Evolutionary conservation across 2,797 vertebrate species (phyloP).

Genomic region (Arrhamphus sclerolepis): DNA sequence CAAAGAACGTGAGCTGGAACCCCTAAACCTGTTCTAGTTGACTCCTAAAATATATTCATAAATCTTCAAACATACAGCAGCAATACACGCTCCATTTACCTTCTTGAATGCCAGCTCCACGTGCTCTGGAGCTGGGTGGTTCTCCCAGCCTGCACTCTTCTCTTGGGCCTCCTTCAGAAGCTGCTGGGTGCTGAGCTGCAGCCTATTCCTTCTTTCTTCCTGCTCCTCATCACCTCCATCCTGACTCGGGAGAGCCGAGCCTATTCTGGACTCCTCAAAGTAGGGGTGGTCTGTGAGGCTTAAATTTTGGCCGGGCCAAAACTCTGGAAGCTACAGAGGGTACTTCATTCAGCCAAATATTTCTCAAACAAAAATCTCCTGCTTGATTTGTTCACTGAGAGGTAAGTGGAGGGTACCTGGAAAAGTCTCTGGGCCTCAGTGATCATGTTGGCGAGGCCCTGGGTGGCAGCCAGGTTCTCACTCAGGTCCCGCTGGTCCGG

Average conservation of each 20-base stretch:
- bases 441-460: conserved; percentile 89
- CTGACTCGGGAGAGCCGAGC: conserved; percentile 4
- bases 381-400: too few species aligned
- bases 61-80: too few species aligned
- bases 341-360: not conserved
- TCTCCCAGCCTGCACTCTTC: conserved; percentile 72
- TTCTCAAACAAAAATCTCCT: not conserved
- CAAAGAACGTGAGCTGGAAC: too few species aligned
- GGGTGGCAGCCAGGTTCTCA: conserved; percentile 88
- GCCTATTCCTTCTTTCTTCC: conserved; percentile 49
- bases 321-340: conserved; percentile 75
- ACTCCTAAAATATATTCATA: too few species aligned
- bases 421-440: conserved; percentile 81
- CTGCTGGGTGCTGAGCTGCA: conserved; percentile 69
- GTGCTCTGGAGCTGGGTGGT: conserved; percentile 65
- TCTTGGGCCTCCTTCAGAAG: conserved; percentile 75
- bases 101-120: conserved; percentile 80
- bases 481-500: conserved; percentile 89
- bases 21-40: too few species aligned
- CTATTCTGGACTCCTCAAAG: conserved; percentile 25
- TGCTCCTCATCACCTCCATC: conserved; percentile 43
- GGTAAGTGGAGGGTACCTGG: conserved; percentile 48
- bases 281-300: not conserved
- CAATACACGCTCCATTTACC: conserved; percentile 55
- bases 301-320: conserved; percentile 61